Percentiles rank a stretch among this genome's conserved stretches.
These are phyloP conservation scores for Sebastes schlegelii DNA, from an alignment of 2,113 vertebrate genomes.

Conservation along the genomic window DNA sequence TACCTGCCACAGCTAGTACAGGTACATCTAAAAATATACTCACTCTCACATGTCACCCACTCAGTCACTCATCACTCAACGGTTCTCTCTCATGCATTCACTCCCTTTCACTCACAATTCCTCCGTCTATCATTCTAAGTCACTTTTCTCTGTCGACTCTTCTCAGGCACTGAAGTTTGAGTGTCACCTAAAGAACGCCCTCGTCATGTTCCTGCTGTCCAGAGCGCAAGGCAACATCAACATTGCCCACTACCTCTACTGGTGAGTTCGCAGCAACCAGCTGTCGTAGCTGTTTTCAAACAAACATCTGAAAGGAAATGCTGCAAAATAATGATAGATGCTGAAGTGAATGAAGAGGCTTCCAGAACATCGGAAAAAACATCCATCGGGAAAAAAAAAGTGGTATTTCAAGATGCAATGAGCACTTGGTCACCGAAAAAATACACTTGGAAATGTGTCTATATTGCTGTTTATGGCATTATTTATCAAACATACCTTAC, in stretches of 20 bases:
- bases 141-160: not conserved
- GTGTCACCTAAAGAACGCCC: slow-evolving; percentile 92
- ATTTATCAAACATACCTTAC: not conserved
- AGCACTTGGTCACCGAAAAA: not conserved
- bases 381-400: not conserved
- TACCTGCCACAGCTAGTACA: slow-evolving; percentile 98
- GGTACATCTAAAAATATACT: slow-evolving; percentile 75
- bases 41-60: not conserved
- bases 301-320: not conserved
- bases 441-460: not conserved
- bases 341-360: not conserved
- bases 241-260: slow-evolving; percentile 94
- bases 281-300: not conserved
- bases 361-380: not conserved
- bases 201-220: slow-evolving; percentile 92
- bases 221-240: slow-evolving; percentile 93
- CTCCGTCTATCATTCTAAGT: not conserved
- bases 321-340: not conserved
- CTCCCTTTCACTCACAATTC: not conserved
- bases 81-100: not conserved
- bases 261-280: slow-evolving; percentile 83
- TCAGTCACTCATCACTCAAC: not conserved
- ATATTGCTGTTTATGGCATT: not conserved
- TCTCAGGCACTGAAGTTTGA: slow-evolving; percentile 94
- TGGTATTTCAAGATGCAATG: not conserved